Evolutionary conservation across 2,113 vertebrate genomes (phyloP), one percentile per base, ranked within the genome.

Genomic region (Lepus americanus): DNA sequence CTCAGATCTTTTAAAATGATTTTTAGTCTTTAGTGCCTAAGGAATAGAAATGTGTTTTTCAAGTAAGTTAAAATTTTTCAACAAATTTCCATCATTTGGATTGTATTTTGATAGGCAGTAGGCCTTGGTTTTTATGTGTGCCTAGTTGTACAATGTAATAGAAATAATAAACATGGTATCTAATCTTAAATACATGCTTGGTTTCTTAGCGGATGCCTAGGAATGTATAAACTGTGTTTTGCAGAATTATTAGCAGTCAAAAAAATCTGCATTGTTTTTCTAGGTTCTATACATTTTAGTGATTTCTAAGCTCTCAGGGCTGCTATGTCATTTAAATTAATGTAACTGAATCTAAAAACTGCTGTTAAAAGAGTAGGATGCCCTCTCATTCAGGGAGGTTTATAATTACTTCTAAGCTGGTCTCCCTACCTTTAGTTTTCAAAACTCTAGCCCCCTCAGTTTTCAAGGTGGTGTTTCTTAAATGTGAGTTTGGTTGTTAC

Each of bases 401-500:
- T 72, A 3, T 51, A 31, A 20, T 87, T 91, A 23, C 19, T 92
- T 74, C 17, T 92, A 81, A 81, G 66, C 36, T 77, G 7, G 23
- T 89, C 44, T 90, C 31, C 31, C 25, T 53, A 49, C 31, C 63
- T 88, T 17, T 84, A 72, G 69, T 94, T 96, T 92, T 83, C 20
- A 83, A 25, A 77, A 63, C 59, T 85, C 14, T 6, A 74, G 9
- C 16, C 14, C 16, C 8, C 9, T 83, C 51, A 61, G 31, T 87
- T 84, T 86, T 80, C 29, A 44, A 51, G 23, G 9, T 82, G 19
- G 13, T 92, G 16, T 90, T 94, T 87, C 67, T 66, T 19, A 90
- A 92, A 86, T 89, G n/a, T n/a, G 59, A 74, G 16, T 81, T 61
- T 61, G 17, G 13, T 78, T 77, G n/a, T 86, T 94, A 64, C 31